phyloP scores from a whole-genome alignment of 2,888 invertebrate genomes.

The Digitonthophagus gazella region DNA sequence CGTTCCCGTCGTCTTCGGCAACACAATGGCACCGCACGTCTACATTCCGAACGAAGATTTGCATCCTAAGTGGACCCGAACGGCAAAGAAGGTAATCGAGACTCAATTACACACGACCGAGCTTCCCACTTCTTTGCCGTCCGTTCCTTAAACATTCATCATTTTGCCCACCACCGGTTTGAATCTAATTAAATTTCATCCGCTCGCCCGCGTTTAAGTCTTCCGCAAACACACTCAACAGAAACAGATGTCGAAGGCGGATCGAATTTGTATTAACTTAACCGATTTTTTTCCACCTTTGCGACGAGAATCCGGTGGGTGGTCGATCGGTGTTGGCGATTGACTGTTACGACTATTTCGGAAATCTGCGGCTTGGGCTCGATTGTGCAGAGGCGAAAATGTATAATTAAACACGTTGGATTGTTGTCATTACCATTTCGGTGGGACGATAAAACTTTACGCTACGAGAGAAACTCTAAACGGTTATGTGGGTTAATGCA shows the following conservation, averaged over 20 bases:
- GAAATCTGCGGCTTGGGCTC: not conserved
- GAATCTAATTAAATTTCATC: not conserved
- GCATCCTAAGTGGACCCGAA: not conserved
- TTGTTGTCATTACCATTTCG: not conserved
- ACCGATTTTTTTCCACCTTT: not conserved
- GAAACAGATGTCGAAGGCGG: not conserved
- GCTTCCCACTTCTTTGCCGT: not conserved
- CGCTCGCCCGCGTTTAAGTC: not conserved
- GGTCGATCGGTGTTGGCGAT: not conserved
- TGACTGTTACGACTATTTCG: not conserved
- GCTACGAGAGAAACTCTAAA: not conserved
- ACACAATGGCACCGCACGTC: not conserved
- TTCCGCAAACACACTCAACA: not conserved
- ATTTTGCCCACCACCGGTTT: not conserved
- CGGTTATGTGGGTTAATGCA: too few species aligned
- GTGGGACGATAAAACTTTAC: not conserved
- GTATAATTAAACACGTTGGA: not conserved
- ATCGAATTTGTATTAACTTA: not conserved
- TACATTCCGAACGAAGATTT: not conserved
- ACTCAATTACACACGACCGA: not conserved
- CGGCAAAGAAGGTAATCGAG: not conserved
- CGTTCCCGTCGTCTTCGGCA: not conserved
- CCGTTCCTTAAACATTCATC: not conserved
- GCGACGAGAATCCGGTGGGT: not conserved
- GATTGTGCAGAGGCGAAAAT: not conserved